Base-by-base conservation (phyloP, 2,888 invertebrate species). In the Hydrotaea diabolus region DNA sequence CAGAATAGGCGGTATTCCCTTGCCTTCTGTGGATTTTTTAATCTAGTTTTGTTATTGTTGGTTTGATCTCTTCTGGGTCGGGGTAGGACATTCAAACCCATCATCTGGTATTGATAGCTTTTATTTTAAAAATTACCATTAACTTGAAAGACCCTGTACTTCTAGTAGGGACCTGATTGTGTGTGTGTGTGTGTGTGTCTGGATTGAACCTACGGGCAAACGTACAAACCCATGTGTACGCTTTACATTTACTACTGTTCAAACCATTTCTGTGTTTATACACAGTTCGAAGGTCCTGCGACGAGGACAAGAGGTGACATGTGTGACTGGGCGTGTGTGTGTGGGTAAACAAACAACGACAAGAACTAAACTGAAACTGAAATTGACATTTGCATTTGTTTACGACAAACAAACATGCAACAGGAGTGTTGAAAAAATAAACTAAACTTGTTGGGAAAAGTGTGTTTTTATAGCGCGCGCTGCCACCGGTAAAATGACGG, bases 311-410 rank as follows among this genome's bases (percentile, higher is more conserved):
- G 26, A 26, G 26, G 55, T 55, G 19, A 7, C 55, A n/a, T 71
- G 8, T 7, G 19, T 1, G 21, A 13, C 1, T 69, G 19, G 13
- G 11, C 9, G 31, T 62, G 23, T 62, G 26, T 31, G 31, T 62
- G 59, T 31, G 26, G 9, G 31, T 23, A 15, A n/a, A 53, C 49
- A 49, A 49, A 71, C 46, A 71, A 17, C 31, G 9, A 64, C 64
- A 49, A 26, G 17, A 46, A 26, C 26, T 64, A 8, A 23, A 71
- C 26, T 64, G n/a, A 49, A 71, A 26, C 49, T 71, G 64, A 75
- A 72, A 79, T 76, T 79, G 84, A 81, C 84, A 79, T 82, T 78
- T 81, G 66, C 81, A 84, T 76, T 84, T 85, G 76, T 82, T 85
- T 76, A 76, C 79, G 57, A 76, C 66, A 53, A 57, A 77, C 53